Conservation (phyloP, 1,140 invertebrate genomes). For the Zaprionus ghesquierei region DNA sequence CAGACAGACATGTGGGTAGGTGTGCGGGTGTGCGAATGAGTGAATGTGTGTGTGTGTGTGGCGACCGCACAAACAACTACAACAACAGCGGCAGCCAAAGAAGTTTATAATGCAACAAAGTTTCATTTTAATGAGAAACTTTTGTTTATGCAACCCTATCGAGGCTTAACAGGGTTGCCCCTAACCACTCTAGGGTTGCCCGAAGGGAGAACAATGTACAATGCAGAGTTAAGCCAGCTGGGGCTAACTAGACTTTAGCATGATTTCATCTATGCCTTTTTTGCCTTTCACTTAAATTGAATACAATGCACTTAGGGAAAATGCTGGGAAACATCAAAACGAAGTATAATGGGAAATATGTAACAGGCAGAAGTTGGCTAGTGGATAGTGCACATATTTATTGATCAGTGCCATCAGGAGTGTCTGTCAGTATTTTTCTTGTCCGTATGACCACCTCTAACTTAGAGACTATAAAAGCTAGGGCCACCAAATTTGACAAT, state of each 20-base stretch:
- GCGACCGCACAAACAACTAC: conserved; percentile 29
- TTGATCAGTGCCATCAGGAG: too few relatives aligned
- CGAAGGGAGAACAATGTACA: conserved; percentile 33
- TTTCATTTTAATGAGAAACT: conserved; percentile 80
- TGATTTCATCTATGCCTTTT: conserved; percentile 6
- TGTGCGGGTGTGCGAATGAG: conserved; percentile 10
- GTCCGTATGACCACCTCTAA: too few relatives aligned
- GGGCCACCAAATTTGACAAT: too few relatives aligned
- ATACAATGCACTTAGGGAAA: conserved; percentile 20
- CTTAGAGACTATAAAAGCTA: too few relatives aligned
- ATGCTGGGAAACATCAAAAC: not conserved
- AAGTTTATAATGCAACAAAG: conserved; percentile 72
- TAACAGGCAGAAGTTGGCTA: too few relatives aligned
- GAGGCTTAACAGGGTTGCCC: conserved; percentile 21
- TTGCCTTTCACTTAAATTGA: conserved; percentile 13
- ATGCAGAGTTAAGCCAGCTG: conserved; percentile 22
- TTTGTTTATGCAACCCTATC: conserved; percentile 61
- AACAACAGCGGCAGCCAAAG: conserved; percentile 26
- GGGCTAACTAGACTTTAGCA: conserved; percentile 25
- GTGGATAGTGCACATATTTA: too few relatives aligned
- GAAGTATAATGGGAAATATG: too few relatives aligned
- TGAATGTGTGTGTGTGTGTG: conserved; percentile 17
- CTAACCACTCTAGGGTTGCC: conserved; percentile 4
- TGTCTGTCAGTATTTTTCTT: too few relatives aligned
- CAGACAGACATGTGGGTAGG: conserved; percentile 22